Base-by-base conservation (phyloP, 2,888 invertebrate genomes). In the Agonopterix heracliana region DNA sequence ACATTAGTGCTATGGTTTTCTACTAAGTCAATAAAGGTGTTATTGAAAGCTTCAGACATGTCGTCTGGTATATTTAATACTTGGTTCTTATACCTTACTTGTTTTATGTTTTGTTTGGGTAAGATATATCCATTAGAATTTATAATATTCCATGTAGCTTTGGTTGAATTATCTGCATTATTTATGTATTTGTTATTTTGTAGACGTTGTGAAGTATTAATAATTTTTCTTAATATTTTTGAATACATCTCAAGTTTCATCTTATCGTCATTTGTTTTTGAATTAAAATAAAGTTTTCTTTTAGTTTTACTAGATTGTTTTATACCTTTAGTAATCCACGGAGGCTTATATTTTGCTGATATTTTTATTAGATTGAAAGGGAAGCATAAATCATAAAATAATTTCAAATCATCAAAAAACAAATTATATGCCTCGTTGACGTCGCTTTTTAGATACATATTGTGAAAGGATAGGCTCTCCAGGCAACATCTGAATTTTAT, bases 101-200 rank as follows among this genome's bases (percentile, higher is more conserved):
- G n/a, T 40, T 40, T 40, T 40, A 40, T 40, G n/a, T 40, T 40
- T 40, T 40, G 38, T 45, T 45, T 45, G 4, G 45, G 44, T 3
- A 11, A n/a, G 7, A 11, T 34, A 11, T 38, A 45, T n/a, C 34
- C 13, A n/a, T 3, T 38, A 14, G 12, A 34, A 43, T 46, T 43
- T 10, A 49, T 49, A 12, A 49, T 41, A 1, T 43, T 38, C 49
- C 49, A 49, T 1, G 44, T 34, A 10, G 49, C 46, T 9, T 35
- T 41, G 10, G 34, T 36, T 35, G 43, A 45, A 13, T 48, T 48
- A 10, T 26, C 2, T 1, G 40, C 5, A 7, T 40, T 40, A 40
- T 40, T 40, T 9, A 40, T 40, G n/a, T 40, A 40, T n/a, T 40
- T n/a, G n/a, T 40, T 11, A 40, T 40, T 40, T 9, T 40, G 40